These are phyloP conservation scores for Channa striata DNA, from an alignment of 2,797 vertebrate species.

Conservation along the genomic window DNA sequence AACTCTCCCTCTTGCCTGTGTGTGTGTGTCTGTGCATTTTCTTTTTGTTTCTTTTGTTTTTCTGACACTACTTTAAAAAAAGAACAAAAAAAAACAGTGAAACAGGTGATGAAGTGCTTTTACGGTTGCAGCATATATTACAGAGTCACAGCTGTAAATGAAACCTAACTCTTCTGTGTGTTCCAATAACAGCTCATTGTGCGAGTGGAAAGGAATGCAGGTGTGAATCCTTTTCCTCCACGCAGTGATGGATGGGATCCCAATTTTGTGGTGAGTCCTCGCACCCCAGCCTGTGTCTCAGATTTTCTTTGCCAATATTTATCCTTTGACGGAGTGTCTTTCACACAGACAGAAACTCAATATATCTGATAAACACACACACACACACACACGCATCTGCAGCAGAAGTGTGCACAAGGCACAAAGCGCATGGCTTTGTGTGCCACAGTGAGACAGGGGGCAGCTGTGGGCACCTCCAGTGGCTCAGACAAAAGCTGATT, in stretches of 20 bases:
- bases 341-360: slow-evolving; percentile 63
- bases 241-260: slow-evolving; percentile 62
- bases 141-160: slow-evolving; percentile 48
- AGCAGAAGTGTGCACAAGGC: not conserved
- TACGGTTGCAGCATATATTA: slow-evolving; percentile 50
- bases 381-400: slow-evolving; percentile 2
- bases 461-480: slow-evolving; percentile 55
- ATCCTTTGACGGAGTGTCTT: slow-evolving; percentile 49
- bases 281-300: slow-evolving; percentile 40
- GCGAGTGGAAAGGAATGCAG: slow-evolving; percentile 56
- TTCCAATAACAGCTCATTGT: slow-evolving; percentile 59
- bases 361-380: slow-evolving; percentile 61
- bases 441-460: slow-evolving; percentile 45
- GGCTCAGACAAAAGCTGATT: slow-evolving; percentile 75
- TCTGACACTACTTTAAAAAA: not conserved
- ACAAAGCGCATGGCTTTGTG: slow-evolving; percentile 13
- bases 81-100: slow-evolving; percentile 11
- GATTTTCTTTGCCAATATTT: slow-evolving; percentile 65
- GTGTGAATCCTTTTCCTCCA: slow-evolving; percentile 48
- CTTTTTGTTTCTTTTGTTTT: slow-evolving; percentile 29
- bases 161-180: slow-evolving; percentile 45
- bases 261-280: slow-evolving; percentile 54
- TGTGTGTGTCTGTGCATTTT: not conserved
- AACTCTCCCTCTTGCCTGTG: slow-evolving; percentile 16
- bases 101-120: slow-evolving; percentile 41